phyloP scores from a whole-genome alignment of 2,888 invertebrate genomes.

The Terebella lapidaria region DNA sequence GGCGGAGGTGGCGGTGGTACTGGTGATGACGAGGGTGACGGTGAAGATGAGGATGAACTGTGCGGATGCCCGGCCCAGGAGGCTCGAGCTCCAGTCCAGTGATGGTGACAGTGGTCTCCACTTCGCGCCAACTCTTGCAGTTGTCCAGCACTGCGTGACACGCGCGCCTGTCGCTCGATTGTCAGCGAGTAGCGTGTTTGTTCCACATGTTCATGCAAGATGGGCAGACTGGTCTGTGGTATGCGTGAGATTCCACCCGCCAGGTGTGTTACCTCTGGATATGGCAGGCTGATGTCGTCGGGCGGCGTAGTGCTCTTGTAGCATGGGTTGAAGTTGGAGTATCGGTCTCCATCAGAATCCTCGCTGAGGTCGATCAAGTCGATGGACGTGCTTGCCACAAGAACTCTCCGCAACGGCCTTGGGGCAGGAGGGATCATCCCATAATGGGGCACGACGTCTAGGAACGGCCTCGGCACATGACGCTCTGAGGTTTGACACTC shows the following conservation, averaged over 20 bases:
- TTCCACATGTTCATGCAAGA: neutral
- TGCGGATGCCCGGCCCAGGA: neutral
- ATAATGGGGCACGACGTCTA: neutral
- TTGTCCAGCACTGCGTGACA: constrained; percentile 1
- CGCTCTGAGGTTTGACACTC: no score
- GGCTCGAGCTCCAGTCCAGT: neutral
- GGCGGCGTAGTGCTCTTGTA: constrained; percentile 25
- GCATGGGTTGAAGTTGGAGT: constrained; percentile 21
- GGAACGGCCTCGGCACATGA: no score
- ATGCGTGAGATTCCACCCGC: neutral
- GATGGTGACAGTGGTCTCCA: neutral
- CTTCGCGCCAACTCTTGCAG: neutral
- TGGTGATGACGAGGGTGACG: neutral
- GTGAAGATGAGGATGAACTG: neutral
- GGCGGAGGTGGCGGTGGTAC: neutral
- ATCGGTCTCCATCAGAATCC: neutral
- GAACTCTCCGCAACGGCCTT: neutral
- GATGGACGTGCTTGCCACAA: neutral
- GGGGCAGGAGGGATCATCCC: neutral
- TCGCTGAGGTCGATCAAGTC: constrained; percentile 3
- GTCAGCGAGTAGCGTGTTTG: neutral
- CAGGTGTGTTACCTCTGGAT: neutral
- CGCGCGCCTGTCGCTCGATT: neutral
- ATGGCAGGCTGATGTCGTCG: constrained; percentile 2
- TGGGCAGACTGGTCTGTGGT: neutral